phyloP scores from a whole-genome alignment of 2,113 vertebrate genomes.

The Protobothrops flavoviridis region DNA sequence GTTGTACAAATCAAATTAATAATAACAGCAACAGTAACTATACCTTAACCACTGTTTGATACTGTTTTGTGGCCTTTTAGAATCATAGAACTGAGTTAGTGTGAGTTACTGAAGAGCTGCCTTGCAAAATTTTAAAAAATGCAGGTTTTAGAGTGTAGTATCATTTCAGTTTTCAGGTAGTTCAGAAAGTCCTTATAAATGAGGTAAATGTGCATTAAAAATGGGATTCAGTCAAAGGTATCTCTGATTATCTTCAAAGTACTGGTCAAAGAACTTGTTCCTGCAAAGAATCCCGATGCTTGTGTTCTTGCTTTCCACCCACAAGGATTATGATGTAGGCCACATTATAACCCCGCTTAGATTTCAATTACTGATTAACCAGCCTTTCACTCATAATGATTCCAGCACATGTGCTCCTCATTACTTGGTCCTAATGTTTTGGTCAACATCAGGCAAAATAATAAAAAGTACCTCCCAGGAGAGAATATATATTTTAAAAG shows the following conservation, averaged over 20 bases:
- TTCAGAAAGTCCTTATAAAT: neutral
- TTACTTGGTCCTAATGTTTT: neutral
- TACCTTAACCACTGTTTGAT: neutral
- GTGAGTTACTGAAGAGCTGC: neutral
- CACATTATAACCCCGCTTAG: neutral
- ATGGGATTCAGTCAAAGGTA: neutral
- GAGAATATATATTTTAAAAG: neutral
- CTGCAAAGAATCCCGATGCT: neutral
- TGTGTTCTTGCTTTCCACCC: neutral
- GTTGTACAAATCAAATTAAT: neutral
- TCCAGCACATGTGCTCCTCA: slow-evolving; percentile 28
- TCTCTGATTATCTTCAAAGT: slow-evolving; percentile 39
- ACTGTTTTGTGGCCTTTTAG: neutral
- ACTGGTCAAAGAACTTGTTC: slow-evolving; percentile 16
- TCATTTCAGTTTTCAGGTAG: neutral
- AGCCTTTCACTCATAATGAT: slow-evolving; percentile 36
- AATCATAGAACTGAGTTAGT: neutral
- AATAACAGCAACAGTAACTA: neutral
- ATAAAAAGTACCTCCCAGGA: neutral
- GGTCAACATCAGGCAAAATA: neutral
- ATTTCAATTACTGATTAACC: neutral
- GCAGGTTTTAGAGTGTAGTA: neutral
- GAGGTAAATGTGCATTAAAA: neutral
- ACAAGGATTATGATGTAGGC: neutral
- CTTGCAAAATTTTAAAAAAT: neutral